Percentiles rank a stretch among this genome's conserved stretches.
Conservation (phyloP, 53 echinoderm and acorn worm species). For the Patiria pectinifera region DNA sequence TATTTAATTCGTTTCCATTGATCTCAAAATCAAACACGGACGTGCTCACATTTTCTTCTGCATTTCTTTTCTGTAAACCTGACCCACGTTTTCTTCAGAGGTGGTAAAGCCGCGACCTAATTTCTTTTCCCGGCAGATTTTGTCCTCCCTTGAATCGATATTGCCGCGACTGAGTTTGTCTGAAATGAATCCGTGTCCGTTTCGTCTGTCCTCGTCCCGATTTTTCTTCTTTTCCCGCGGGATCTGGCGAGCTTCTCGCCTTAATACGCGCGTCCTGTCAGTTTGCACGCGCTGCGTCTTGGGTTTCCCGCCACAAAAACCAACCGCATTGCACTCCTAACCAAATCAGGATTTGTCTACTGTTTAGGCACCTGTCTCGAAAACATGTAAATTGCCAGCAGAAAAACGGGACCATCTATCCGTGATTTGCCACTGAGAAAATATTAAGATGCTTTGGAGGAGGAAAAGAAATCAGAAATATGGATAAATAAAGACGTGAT, state of each 20-base stretch:
- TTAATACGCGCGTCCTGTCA: slow-evolving; percentile 28
- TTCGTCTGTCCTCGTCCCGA: background rate
- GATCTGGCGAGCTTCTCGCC: background rate
- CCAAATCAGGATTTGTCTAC: background rate
- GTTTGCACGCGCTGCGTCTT: slow-evolving; percentile 29
- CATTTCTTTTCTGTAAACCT: background rate
- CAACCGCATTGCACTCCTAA: background rate
- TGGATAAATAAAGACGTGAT: background rate
- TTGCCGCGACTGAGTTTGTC: background rate
- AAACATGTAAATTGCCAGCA: background rate
- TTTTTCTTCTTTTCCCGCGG: background rate
- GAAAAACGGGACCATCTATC: slow-evolving; percentile 7
- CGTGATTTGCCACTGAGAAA: background rate
- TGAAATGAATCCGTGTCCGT: slow-evolving; percentile 1
- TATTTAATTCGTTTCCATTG: background rate
- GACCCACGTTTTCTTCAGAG: background rate
- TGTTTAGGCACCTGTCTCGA: background rate
- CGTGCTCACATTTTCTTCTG: background rate
- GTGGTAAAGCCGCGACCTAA: background rate
- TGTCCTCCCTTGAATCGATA: slow-evolving; percentile 18
- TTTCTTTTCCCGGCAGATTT: slow-evolving; percentile 16
- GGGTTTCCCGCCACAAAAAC: slow-evolving; percentile 9
- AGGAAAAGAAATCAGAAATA: background rate
- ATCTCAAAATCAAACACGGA: background rate
- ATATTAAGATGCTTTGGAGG: slow-evolving; percentile 34